Conservation (phyloP, 2,797 vertebrate genomes). For the Acanthopagrus latus region DNA sequence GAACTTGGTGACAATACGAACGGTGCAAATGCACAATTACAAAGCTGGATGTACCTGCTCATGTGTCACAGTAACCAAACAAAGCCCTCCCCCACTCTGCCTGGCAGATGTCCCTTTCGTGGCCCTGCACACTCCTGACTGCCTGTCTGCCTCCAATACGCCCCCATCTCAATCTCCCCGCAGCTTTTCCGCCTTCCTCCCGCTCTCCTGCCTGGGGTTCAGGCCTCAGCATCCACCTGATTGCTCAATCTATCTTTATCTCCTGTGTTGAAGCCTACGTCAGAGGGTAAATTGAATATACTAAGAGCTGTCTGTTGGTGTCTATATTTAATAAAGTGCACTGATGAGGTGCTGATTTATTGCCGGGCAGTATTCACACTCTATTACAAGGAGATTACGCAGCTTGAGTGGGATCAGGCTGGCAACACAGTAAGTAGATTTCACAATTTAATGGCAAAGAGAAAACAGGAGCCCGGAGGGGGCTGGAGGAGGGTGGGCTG, state of each 20-base stretch:
- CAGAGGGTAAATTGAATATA: conserved; percentile 91
- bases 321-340: conserved; percentile 90
- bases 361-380: conserved; percentile 88
- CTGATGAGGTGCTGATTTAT: conserved; percentile 91
- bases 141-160: conserved; percentile 59
- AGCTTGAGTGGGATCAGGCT: conserved; percentile 86
- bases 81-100: conserved; percentile 61
- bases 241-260: conserved; percentile 90
- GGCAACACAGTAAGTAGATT: conserved; percentile 89
- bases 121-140: conserved; percentile 56
- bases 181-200: conserved; percentile 65
- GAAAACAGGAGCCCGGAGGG: conserved; percentile 82
- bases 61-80: conserved; percentile 60
- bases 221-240: conserved; percentile 85
- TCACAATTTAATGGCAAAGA: conserved; percentile 88
- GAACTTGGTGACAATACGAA: conserved; percentile 1
- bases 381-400: conserved; percentile 90
- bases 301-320: conserved; percentile 89
- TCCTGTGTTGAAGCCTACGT: conserved; percentile 84
- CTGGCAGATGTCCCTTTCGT: conserved; percentile 68
- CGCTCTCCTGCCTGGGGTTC: conserved; percentile 65
- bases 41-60: conserved; percentile 38
- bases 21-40: conserved; percentile 4
- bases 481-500: conserved; percentile 62
- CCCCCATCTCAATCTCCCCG: conserved; percentile 75